Evolutionary conservation across 2,888 invertebrate genomes (phyloP).

Genomic region (Cepaea hortensis): DNA sequence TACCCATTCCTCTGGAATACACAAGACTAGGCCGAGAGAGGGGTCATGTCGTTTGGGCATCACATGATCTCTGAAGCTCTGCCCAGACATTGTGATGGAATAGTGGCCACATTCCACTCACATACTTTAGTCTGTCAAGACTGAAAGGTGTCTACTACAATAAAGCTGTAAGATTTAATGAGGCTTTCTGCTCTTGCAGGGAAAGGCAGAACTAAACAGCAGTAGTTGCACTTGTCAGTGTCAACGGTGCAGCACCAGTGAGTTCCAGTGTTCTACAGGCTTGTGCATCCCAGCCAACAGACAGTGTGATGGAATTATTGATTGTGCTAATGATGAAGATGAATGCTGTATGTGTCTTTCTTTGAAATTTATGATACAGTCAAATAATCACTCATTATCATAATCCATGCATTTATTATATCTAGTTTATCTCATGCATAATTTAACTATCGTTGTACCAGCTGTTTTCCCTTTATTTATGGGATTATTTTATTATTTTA

Average conservation of each 20-base stretch:
- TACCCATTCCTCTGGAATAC: no score
- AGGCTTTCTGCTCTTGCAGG: conserved; percentile 22
- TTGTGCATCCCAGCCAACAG: conserved; percentile 70
- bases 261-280: conserved; percentile 71
- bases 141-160: no score
- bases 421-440: not conserved
- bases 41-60: no score
- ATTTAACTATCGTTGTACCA: not conserved
- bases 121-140: no score
- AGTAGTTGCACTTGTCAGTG: conserved; percentile 64
- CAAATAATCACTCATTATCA: not conserved
- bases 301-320: conserved; percentile 73
- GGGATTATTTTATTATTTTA: not conserved
- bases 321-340: conserved; percentile 72
- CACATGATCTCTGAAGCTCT: no score
- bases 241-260: conserved; percentile 57
- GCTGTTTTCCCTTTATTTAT: not conserved
- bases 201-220: conserved; percentile 53
- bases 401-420: not conserved
- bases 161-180: not conserved
- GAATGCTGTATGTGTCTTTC: conserved; percentile 53
- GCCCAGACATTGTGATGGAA: no score
- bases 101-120: no score
- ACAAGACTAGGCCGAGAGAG: no score
- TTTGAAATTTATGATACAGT: not conserved